Conservation (phyloP, 1,140 invertebrate species). For the Drosophila subobscura region DNA sequence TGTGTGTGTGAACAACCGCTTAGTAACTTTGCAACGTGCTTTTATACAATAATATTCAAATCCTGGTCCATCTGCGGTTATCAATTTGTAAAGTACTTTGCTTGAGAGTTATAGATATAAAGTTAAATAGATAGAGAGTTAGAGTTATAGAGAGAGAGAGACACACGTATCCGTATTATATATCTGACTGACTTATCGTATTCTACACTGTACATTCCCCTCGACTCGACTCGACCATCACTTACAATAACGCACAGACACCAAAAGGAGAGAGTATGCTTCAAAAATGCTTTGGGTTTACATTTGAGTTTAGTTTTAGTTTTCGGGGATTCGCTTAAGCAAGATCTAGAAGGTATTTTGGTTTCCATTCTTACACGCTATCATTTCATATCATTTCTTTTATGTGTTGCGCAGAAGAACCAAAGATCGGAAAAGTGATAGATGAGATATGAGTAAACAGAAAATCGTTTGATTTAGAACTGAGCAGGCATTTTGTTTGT, state of each 20-base stretch:
- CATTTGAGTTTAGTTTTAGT: conserved; percentile 9
- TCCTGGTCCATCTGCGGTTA: conserved; percentile 51
- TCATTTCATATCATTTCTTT: not conserved
- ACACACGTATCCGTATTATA: no score
- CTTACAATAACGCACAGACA: conserved; percentile 63
- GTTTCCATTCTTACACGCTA: conserved; percentile 24
- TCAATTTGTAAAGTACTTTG: conserved; percentile 21
- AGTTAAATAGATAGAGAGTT: not conserved
- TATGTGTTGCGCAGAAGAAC: not conserved
- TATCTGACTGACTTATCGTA: conserved; percentile 32
- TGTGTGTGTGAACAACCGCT: conserved; percentile 62
- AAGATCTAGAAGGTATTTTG: conserved; percentile 21
- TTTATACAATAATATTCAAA: conserved; percentile 70
- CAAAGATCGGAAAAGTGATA: conserved; percentile 2
- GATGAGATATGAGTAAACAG: conserved; percentile 14
- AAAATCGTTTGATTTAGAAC: conserved; percentile 44
- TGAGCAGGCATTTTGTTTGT: conserved; percentile 41
- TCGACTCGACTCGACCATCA: conserved; percentile 35
- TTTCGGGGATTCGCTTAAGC: conserved; percentile 17
- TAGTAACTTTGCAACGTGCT: conserved; percentile 65
- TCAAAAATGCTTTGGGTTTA: conserved; percentile 20
- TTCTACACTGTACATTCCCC: conserved; percentile 52
- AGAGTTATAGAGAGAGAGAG: not conserved
- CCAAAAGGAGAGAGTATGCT: conserved; percentile 33
- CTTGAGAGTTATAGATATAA: conserved; percentile 16